Evolutionary conservation across 2,797 vertebrate species (phyloP), one percentile per base, ranked within the genome.

Genomic region (Vespertilio murinus): DNA sequence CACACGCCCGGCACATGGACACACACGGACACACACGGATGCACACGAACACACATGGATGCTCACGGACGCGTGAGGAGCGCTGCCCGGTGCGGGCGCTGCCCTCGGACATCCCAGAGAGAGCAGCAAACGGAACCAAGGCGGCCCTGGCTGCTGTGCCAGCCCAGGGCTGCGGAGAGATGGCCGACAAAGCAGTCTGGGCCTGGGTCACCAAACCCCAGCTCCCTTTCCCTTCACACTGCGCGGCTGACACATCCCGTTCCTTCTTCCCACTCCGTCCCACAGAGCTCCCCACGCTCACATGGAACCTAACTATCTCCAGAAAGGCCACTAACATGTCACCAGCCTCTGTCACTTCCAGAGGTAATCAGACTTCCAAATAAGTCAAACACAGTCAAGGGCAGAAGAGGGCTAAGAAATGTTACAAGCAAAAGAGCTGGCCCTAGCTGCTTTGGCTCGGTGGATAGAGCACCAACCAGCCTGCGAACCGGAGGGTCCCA

Each of bases 121-220:
- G 38, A 70, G 8, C 3, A 7, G 47, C 79, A 20, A 52, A 59
- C 6, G 0, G 23, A 28, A 42, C 7, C 9, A 17, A 54, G 0
- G 16, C 16, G 7, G 52, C 38, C 25, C 25, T 9, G 7, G 45
- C 9, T 1, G 52, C 71, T 2, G 35, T 18, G 6, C 22, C 35
- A 0, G 23, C 11, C 0, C 17, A 0, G 2, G 3, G 5, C 9
- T 52, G 78, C 40, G 25, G 33, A 28, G 0, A 0, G 0, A 30
- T 2, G 6, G 25, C 18, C 16, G 20, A 13, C 61, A 35, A 54
- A 70, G 71, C 9, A 3, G 59, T 33, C 42, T 5, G 20, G 9
- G 28, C 87, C 67, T 3, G 7, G 3, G 28, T 22, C 61, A 0
- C 0, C 6, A 30, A 64, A 7, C 18, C 20, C 20, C 25, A 35